Evolutionary conservation across 2,888 invertebrate genomes (phyloP).

Genomic region (Lapara coniferarum): DNA sequence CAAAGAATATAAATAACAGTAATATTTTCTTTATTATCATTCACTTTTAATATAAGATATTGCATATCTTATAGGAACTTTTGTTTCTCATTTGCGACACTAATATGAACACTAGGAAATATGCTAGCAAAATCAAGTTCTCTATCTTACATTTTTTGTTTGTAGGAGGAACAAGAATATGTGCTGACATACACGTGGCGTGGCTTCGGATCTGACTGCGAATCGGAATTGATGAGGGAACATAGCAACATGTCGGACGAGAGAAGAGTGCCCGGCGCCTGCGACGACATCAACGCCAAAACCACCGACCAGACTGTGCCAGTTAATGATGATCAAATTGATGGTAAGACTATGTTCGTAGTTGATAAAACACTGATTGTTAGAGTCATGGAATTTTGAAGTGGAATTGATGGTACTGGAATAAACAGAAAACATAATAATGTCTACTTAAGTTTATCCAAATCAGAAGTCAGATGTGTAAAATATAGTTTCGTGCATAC

Average conservation of each 20-base stretch:
- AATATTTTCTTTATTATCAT: background rate
- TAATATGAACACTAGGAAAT: too few relatives aligned
- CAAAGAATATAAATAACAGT: background rate
- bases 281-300: conserved; percentile 46
- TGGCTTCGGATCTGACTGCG: conserved; percentile 85
- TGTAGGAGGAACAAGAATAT: conserved; percentile 78
- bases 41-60: background rate
- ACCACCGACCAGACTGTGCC: conserved; percentile 74
- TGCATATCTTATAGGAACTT: too few relatives aligned
- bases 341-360: conserved; percentile 51
- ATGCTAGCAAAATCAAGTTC: too few relatives aligned
- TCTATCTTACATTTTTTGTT: conserved; percentile 21
- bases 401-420: too few relatives aligned
- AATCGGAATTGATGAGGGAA: conserved; percentile 70
- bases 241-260: conserved; percentile 67
- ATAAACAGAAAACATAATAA: too few relatives aligned
- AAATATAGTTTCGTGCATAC: too few relatives aligned
- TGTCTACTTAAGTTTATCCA: too few relatives aligned
- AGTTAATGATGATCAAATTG: conserved; percentile 60
- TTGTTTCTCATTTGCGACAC: too few relatives aligned
- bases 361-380: too few relatives aligned
- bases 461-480: too few relatives aligned
- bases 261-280: conserved; percentile 63
- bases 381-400: too few relatives aligned
- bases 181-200: conserved; percentile 74